Percentiles rank a stretch among this genome's conserved stretches.
Conservation (phyloP, 2,113 vertebrate genomes). For the Pangasianodon hypophthalmus region DNA sequence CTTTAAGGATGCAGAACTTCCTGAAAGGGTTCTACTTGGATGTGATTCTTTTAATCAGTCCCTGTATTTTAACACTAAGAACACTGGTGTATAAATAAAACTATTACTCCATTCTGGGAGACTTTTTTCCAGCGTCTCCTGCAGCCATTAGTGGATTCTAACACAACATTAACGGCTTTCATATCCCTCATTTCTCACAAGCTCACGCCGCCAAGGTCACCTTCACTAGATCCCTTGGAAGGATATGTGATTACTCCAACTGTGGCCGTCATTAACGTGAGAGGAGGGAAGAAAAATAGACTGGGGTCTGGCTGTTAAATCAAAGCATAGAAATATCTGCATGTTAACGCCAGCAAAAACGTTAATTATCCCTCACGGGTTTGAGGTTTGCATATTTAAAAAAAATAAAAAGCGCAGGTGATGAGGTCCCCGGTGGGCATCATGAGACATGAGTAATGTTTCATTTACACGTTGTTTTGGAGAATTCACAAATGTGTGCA, state of each 20-base stretch:
- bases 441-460: conserved; percentile 40
- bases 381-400: conserved; percentile 49
- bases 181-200: conserved; percentile 63
- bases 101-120: background rate
- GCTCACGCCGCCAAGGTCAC: conserved; percentile 60
- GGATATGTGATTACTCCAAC: conserved; percentile 64
- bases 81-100: background rate
- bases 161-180: conserved; percentile 8
- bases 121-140: background rate
- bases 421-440: conserved; percentile 22
- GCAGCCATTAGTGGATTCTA: conserved; percentile 20
- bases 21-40: background rate
- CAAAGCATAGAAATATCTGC: conserved; percentile 57
- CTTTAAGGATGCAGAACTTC: background rate
- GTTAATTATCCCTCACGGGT: conserved; percentile 43
- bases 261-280: conserved; percentile 61
- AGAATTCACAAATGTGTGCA: background rate
- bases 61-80: background rate
- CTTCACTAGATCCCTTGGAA: conserved; percentile 60
- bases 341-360: conserved; percentile 51
- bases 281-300: conserved; percentile 61
- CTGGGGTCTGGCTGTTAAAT: conserved; percentile 60
- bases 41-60: background rate
- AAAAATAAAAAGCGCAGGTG: conserved; percentile 10
- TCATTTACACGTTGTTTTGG: conserved; percentile 19